phyloP scores from a whole-genome alignment of 2,888 invertebrate species.

The Phalera bucephala region DNA sequence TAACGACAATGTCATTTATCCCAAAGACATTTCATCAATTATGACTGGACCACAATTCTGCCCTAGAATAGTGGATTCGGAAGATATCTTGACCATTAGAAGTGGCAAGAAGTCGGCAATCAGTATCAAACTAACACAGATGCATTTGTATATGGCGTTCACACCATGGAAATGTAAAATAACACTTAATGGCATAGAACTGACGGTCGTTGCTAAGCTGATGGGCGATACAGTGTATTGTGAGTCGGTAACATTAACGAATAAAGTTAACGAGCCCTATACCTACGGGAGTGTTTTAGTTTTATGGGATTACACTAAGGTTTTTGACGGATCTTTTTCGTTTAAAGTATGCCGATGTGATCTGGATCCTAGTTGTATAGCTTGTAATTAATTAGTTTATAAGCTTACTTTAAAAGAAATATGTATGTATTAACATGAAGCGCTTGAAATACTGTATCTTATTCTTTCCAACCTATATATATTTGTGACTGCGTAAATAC shows the following conservation, averaged over 20 bases:
- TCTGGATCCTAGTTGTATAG: slow-evolving; percentile 47
- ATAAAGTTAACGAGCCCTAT: slow-evolving; percentile 43
- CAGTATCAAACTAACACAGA: slow-evolving; percentile 60
- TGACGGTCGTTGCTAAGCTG: slow-evolving; percentile 44
- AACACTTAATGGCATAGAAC: slow-evolving; percentile 36
- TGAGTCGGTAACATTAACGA: slow-evolving; percentile 49
- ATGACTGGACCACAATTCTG: slow-evolving; percentile 64
- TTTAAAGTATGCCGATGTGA: slow-evolving; percentile 62
- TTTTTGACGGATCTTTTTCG: slow-evolving; percentile 54
- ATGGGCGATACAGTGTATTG: slow-evolving; percentile 56
- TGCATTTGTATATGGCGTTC: slow-evolving; percentile 67
- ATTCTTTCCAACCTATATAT: too few relatives aligned
- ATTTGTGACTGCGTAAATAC: too few relatives aligned
- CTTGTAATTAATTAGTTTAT: slow-evolving; percentile 35
- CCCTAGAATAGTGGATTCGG: slow-evolving; percentile 50
- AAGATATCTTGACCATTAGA: slow-evolving; percentile 42
- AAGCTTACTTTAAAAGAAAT: neutral
- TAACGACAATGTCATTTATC: slow-evolving; percentile 65
- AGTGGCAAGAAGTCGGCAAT: slow-evolving; percentile 51
- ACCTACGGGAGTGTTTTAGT: slow-evolving; percentile 51
- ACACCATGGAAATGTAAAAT: slow-evolving; percentile 67
- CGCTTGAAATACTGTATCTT: too few relatives aligned
- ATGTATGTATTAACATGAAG: too few relatives aligned
- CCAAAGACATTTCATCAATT: slow-evolving; percentile 48
- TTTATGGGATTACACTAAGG: slow-evolving; percentile 59